Evolutionary conservation across 2,888 invertebrate species (phyloP), one percentile per base, ranked within the genome.

Genomic region (Temnothorax unifasciatus): DNA sequence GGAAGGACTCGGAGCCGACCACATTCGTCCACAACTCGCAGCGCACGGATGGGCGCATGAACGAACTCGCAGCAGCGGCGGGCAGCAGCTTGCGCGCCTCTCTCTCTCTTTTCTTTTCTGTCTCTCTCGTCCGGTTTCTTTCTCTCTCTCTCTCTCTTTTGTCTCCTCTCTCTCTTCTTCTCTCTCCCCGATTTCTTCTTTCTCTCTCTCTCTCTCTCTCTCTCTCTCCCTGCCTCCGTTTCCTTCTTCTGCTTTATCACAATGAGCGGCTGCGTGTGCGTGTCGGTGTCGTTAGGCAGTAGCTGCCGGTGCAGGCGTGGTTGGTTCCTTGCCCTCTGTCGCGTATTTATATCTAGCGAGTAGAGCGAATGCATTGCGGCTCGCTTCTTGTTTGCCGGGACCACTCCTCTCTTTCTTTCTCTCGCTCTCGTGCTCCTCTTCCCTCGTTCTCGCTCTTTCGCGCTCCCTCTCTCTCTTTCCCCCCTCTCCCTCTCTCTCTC

Each of bases 301-400:
- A 91, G 91, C 90, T 90, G 92, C 89, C 89, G 91, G 88, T 92
- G 90, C 91, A 91, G 91, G 90, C 90, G 90, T 90, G 90, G 90
- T 91, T 92, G 93, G 93, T 93, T 93, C 93, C 93, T 93, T 93
- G 93, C 93, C 93, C 93, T 93, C 93, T 93, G 92, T 92, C 92
- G 93, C 93, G 93, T 93, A 93, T 93, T 93, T 93, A 93, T 93
- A 93, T 93, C 93, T 92, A 92, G 91, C 91, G 90, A 91, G 90
- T 90, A 90, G 90, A 90, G 91, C 91, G 91, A 90, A 91, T 91
- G 91, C 90, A 90, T 90, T 86, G 90, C 90, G 89, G 91, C 87
- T 90, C 90, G 90, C 91, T 90, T 90, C 90, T 90, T 91, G 90
- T 90, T 90, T 91, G 90, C 89, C 90, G 90, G 91, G 89, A 87